Conservation (phyloP, 2,113 vertebrate species). For the Gallinago paraguaiae region DNA sequence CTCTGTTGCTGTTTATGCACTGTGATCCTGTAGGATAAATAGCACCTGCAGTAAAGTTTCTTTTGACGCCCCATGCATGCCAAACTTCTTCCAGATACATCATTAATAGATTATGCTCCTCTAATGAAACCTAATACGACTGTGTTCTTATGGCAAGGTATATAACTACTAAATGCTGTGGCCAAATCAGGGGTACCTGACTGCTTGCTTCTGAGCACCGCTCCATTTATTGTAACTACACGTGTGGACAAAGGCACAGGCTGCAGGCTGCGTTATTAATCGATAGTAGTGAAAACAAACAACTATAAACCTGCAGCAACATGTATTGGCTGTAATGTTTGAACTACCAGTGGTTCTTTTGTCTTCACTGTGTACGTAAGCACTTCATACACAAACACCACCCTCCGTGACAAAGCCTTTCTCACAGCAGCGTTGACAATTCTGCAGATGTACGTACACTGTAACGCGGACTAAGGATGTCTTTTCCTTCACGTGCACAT, state of each 20-base stretch:
- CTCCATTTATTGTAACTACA: neutral
- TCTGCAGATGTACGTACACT: neutral
- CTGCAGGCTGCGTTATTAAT: constrained; percentile 24
- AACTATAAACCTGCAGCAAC: constrained; percentile 49
- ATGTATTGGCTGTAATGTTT: neutral
- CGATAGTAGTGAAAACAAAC: neutral
- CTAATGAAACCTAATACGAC: neutral
- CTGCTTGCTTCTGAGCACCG: constrained; percentile 76
- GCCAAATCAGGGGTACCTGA: constrained; percentile 77
- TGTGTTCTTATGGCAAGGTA: constrained; percentile 57
- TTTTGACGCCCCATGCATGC: constrained; percentile 82
- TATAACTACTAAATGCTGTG: constrained; percentile 59
- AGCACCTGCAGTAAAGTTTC: constrained; percentile 52
- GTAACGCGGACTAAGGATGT: neutral
- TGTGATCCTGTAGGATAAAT: constrained; percentile 68
- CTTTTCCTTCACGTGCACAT: neutral
- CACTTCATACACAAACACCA: neutral
- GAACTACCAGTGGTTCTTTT: neutral
- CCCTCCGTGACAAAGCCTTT: neutral
- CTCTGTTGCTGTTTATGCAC: constrained; percentile 79
- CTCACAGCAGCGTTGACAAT: neutral
- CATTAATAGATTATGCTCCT: constrained; percentile 23
- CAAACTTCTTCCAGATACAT: constrained; percentile 76
- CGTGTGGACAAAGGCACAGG: constrained; percentile 44
- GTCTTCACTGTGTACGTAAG: neutral